Evolutionary conservation across 1,140 invertebrate species (phyloP).

Genomic region (Luehdorfia chinensis): DNA sequence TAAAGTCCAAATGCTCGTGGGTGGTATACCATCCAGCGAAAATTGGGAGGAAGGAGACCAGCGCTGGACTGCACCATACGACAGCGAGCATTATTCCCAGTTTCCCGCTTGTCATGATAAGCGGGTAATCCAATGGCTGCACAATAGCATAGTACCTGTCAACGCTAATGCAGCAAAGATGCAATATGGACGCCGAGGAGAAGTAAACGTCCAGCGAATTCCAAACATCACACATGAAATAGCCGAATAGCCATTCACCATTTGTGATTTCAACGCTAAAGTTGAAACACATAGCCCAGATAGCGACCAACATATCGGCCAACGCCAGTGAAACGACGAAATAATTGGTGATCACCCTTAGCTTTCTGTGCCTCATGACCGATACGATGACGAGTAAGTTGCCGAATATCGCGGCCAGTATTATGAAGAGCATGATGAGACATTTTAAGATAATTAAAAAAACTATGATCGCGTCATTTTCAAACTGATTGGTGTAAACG

Average conservation of each 20-base stretch:
- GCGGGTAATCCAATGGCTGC: conserved; percentile 91
- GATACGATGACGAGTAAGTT: conserved; percentile 93
- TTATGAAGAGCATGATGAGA: conserved; percentile 89
- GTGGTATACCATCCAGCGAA: conserved; percentile 96
- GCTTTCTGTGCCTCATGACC: conserved; percentile 90
- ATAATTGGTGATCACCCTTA: conserved; percentile 95
- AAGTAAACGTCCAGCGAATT: conserved; percentile 97
- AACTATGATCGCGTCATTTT: conserved; percentile 54
- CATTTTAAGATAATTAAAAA: conserved; percentile 82
- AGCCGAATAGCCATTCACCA: conserved; percentile 92
- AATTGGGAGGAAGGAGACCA: conserved; percentile 96
- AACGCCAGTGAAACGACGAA: conserved; percentile 95
- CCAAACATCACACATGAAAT: conserved; percentile 96
- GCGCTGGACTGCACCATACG: conserved; percentile 94
- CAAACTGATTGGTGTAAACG: conserved; percentile 59
- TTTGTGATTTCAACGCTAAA: conserved; percentile 89
- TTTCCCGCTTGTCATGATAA: conserved; percentile 89
- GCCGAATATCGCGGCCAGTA: conserved; percentile 90
- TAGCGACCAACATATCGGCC: conserved; percentile 94
- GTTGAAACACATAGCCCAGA: conserved; percentile 96
- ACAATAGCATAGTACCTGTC: conserved; percentile 94
- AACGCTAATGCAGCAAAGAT: conserved; percentile 94
- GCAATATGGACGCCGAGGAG: conserved; percentile 93
- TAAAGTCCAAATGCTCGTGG: conserved; percentile 84
- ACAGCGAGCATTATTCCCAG: conserved; percentile 88